A percentile compares a stretch with the other conserved stretches of the same genome.
These are phyloP conservation scores for Cyclura pinguis DNA, from an alignment of 2,797 vertebrate genomes.

Conservation along the genomic window DNA sequence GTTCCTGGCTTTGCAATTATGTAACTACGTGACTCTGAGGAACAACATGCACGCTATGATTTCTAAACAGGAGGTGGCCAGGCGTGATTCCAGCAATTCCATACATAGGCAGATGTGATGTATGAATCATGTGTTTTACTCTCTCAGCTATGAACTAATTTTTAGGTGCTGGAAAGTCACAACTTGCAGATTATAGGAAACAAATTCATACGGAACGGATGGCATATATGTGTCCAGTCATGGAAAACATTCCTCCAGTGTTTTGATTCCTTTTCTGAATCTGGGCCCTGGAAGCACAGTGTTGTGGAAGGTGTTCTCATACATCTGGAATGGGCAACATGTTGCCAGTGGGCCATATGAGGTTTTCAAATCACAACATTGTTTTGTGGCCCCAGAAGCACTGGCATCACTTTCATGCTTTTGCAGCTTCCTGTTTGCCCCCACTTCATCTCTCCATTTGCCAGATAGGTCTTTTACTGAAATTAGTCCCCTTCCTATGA, in stretches of 20 bases:
- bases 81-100: rapidly evolving
- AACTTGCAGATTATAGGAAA: not conserved
- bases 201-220: not conserved
- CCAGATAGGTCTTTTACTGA: no score
- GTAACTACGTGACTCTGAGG: not conserved
- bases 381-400: not conserved
- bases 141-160: not conserved
- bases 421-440: no score
- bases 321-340: not conserved
- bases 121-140: not conserved
- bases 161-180: not conserved
- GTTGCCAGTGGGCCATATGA: not conserved
- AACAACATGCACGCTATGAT: not conserved
- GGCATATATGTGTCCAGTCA: not conserved
- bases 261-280: not conserved
- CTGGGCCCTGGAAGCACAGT: no score
- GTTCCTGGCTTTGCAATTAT: slow-evolving; percentile 18
- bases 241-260: not conserved
- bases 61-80: not conserved
- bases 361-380: no score
- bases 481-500: no score
- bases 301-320: not conserved
- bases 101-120: not conserved
- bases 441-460: no score
- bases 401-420: no score